Evolutionary conservation across 1,140 invertebrate species (phyloP).

Genomic region (Neoseiulus cucumeris): DNA sequence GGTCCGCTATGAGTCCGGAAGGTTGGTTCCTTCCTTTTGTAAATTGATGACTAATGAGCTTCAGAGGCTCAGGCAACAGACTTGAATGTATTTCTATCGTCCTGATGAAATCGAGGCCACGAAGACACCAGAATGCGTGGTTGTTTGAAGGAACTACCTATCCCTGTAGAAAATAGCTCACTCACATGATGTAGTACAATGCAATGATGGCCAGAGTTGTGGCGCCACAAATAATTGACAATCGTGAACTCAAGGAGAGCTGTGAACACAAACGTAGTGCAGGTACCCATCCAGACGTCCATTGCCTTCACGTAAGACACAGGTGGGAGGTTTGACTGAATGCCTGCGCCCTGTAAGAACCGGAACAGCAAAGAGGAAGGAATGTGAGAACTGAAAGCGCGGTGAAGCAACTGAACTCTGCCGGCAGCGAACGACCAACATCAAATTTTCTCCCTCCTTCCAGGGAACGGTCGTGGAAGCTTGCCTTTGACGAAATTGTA

Average conservation of each 20-base stretch:
- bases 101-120: no score
- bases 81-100: no score
- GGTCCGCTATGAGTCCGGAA: no score
- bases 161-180: not conserved
- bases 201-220: constrained; percentile 35
- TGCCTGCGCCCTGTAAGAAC: not conserved
- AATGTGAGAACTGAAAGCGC: no score
- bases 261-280: constrained; percentile 59
- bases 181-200: not conserved
- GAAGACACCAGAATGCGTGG: no score
- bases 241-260: constrained; percentile 72
- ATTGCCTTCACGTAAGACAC: constrained; percentile 79
- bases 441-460: no score
- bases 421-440: no score
- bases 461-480: not conserved
- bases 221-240: constrained; percentile 64
- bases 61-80: no score
- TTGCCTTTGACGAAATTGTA: constrained; percentile 35
- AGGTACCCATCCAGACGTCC: constrained; percentile 78
- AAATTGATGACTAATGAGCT: no score
- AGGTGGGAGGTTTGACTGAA: constrained; percentile 61
- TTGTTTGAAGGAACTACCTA: not conserved
- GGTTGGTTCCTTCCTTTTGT: no score
- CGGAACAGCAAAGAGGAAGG: not conserved
- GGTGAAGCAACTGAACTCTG: no score